Evolutionary conservation across 2,888 invertebrate species (phyloP).

Genomic region (Netelia inedita): DNA sequence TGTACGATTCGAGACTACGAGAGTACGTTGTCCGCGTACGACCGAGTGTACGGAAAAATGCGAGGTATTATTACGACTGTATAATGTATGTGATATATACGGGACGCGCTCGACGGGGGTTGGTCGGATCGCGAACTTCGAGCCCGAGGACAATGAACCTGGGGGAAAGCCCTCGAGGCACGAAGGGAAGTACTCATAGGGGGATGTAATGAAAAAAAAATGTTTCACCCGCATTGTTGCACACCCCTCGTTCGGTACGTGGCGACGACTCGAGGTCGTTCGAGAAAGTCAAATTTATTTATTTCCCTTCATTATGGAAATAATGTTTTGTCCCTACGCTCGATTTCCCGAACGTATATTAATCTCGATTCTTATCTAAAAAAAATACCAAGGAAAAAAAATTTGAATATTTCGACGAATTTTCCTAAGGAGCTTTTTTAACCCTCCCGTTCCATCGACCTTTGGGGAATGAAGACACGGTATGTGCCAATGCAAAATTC

Average conservation of each 20-base stretch:
- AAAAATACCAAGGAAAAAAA: background rate
- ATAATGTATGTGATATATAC: slow-evolving; percentile 36
- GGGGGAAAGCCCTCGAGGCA: slow-evolving; percentile 39
- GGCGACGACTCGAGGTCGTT: background rate
- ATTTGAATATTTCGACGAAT: background rate
- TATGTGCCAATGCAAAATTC: slow-evolving; percentile 34
- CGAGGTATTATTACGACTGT: slow-evolving; percentile 60
- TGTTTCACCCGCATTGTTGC: slow-evolving; percentile 41
- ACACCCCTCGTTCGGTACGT: background rate
- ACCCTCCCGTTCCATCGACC: background rate
- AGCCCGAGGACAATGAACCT: slow-evolving; percentile 51
- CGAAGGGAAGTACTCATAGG: slow-evolving; percentile 47
- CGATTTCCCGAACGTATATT: no score
- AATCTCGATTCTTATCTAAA: background rate
- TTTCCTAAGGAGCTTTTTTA: background rate
- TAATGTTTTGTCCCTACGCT: no score
- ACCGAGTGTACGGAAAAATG: slow-evolving; percentile 40
- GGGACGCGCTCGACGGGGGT: background rate
- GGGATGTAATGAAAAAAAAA: slow-evolving; percentile 57
- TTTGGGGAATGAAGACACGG: background rate
- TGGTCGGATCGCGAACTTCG: background rate
- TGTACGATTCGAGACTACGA: background rate
- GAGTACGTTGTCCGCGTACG: background rate
- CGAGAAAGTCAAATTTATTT: background rate
- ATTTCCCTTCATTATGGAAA: no score